Conservation (phyloP, 2,888 invertebrate species). For the Gonocerus acuteangulatus region DNA sequence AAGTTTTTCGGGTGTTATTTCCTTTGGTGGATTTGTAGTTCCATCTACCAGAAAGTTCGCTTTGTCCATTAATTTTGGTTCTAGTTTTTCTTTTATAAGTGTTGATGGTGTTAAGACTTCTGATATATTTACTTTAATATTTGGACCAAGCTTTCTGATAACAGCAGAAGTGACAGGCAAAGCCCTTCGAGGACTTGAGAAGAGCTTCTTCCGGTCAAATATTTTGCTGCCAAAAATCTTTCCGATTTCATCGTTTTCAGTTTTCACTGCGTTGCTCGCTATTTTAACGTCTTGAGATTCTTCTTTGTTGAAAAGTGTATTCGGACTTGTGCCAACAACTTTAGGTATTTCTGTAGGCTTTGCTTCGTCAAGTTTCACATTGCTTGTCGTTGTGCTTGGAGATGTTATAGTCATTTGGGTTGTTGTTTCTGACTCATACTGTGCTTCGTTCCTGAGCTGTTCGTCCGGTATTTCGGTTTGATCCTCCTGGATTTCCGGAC, state of each 20-base stretch:
- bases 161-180: conserved; percentile 39
- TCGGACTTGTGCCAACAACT: neutral
- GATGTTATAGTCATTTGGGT: neutral
- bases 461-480: conserved; percentile 11
- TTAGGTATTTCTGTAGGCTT: neutral
- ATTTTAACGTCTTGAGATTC: neutral
- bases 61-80: conserved; percentile 11
- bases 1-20: conserved; percentile 29
- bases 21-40: conserved; percentile 30
- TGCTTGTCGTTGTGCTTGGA: neutral
- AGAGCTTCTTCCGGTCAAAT: conserved; percentile 35
- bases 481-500: conserved; percentile 28
- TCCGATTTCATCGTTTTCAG: conserved; percentile 6
- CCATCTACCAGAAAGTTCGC: conserved; percentile 28
- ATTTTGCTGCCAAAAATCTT: conserved; percentile 27
- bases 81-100: neutral
- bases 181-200: conserved; percentile 34
- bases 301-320: neutral
- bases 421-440: conserved; percentile 3
- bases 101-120: neutral
- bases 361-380: neutral
- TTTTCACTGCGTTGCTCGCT: conserved; percentile 3
- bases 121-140: conserved; percentile 12
- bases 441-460: neutral
- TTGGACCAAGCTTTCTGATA: conserved; percentile 36